Evolutionary conservation across 2,797 vertebrate genomes (phyloP), one percentile per base, ranked within the genome.

Genomic region (Acipenser transmontanus): DNA sequence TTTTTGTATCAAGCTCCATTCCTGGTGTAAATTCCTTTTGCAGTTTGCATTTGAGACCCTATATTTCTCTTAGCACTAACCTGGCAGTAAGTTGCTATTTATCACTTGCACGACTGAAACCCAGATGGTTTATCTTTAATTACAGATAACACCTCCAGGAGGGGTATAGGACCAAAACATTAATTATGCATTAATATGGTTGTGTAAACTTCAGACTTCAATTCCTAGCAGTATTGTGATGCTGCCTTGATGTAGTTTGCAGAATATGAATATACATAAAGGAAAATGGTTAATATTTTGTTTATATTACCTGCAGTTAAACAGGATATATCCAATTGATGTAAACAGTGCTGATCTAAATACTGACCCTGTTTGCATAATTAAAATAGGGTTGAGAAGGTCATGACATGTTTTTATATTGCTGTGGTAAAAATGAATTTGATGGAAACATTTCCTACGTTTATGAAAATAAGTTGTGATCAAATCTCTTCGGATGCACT

Each of bases 121-220:
- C 73, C 69, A 72, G 73, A 74, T 83, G 71, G 62, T 74, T 81
- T 79, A 74, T 78, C 82, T 80, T 84, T 85, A 82, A 81, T 84
- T 84, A 83, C 67, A 79, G 77, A 77, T 76, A 80, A 81, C 76
- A 73, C 69, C 66, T 65, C 62, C 69, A 67, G 63, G 66, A 70
- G 69, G 66, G 47, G 66, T 60, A 70, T 50, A 70, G 59, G 54
- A 70, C 13, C 49, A 60, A 60, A 12, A 48, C 61, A 70, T 70
- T 70, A 61, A 70, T 70, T 70, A 70, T 70, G 66, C 66, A 70
- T 61, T 64, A 63, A 67, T 67, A 54, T 67, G 66, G 13, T 64
- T 64, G 65, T 59, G 14, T 49, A 70, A 62, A 66, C 63, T 66
- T 70, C 66, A 57, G 51, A 61, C 11, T 66, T 59, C 62, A 57